A percentile compares a stretch with the other conserved stretches of the same genome.
phyloP scores from a whole-genome alignment of 1,140 invertebrate genomes.

The Thaumatotibia leucotreta region DNA sequence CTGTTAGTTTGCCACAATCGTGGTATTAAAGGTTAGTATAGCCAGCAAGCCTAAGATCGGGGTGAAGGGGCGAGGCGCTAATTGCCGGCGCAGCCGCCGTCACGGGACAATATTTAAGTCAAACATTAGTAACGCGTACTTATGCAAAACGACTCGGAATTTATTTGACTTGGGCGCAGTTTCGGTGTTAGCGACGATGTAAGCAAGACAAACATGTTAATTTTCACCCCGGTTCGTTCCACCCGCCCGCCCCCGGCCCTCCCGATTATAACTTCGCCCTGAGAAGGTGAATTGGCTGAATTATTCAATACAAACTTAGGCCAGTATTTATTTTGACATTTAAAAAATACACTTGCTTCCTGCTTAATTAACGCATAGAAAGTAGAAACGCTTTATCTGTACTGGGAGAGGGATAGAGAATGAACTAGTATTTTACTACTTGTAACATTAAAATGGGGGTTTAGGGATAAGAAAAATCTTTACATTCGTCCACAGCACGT shows the following conservation, averaged over 20 bases:
- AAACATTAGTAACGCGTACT: slow-evolving; percentile 45
- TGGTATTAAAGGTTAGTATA: background rate
- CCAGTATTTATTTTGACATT: slow-evolving; percentile 64
- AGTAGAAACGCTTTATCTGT: background rate
- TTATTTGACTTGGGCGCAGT: slow-evolving; percentile 71
- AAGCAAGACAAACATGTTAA: slow-evolving; percentile 74
- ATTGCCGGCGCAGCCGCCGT: slow-evolving; percentile 37
- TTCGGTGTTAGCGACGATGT: slow-evolving; percentile 65
- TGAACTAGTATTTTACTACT: background rate
- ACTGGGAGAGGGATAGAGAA: background rate
- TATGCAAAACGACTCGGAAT: slow-evolving; percentile 68
- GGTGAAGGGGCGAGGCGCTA: slow-evolving; percentile 32
- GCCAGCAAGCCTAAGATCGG: background rate
- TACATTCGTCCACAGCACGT: too few species aligned
- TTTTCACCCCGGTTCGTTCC: slow-evolving; percentile 44
- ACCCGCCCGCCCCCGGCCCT: slow-evolving; percentile 19
- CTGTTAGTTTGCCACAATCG: background rate
- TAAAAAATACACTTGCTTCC: slow-evolving; percentile 47
- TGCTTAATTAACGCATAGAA: background rate
- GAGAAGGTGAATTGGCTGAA: slow-evolving; percentile 45
- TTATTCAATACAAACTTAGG: slow-evolving; percentile 59
- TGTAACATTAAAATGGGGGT: too few species aligned
- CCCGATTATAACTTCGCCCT: slow-evolving; percentile 42
- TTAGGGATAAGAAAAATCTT: too few species aligned
- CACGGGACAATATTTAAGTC: slow-evolving; percentile 26